These are phyloP conservation scores for Volucella zonaria DNA, from an alignment of 2,888 invertebrate genomes.

Conservation along the genomic window DNA sequence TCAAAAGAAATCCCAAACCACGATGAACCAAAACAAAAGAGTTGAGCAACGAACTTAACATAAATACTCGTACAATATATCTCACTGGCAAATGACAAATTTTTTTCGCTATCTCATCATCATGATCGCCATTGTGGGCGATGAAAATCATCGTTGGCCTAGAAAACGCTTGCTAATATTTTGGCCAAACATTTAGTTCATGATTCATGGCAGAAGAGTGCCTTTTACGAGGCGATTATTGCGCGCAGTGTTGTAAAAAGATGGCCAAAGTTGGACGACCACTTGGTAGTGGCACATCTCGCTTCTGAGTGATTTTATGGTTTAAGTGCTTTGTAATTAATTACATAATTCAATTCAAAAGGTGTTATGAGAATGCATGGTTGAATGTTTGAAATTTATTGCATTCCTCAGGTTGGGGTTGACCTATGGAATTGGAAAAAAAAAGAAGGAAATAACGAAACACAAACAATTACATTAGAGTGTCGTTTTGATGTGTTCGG, in stretches of 20 bases:
- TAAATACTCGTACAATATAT: slow-evolving; percentile 12
- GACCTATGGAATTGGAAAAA: slow-evolving; percentile 33
- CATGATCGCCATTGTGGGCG: slow-evolving; percentile 6
- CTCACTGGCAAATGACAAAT: slow-evolving; percentile 27
- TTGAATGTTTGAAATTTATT: slow-evolving; percentile 16
- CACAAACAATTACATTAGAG: no score
- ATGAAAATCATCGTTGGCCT: slow-evolving; percentile 52
- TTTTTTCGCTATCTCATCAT: slow-evolving; percentile 4
- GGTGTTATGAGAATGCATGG: slow-evolving; percentile 16
- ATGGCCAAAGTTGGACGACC: slow-evolving; percentile 52
- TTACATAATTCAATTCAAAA: slow-evolving; percentile 27
- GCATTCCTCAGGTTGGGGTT: slow-evolving; percentile 1
- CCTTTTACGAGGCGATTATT: slow-evolving; percentile 54
- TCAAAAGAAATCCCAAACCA: slow-evolving; percentile 7
- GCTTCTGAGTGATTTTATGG: slow-evolving; percentile 25
- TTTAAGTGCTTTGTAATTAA: slow-evolving; percentile 49
- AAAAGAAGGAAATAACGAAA: neutral
- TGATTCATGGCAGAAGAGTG: slow-evolving; percentile 26
- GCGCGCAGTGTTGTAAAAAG: slow-evolving; percentile 60
- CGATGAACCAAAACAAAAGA: slow-evolving; percentile 66
- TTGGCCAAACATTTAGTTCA: neutral
- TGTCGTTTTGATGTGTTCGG: neutral
- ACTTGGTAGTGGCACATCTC: slow-evolving; percentile 8
- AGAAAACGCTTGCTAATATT: slow-evolving; percentile 53
- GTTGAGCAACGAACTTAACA: slow-evolving; percentile 68